Evolutionary conservation across 2,888 invertebrate species (phyloP), one percentile per base, ranked within the genome.

Genomic region (Oeneis ivallda): DNA sequence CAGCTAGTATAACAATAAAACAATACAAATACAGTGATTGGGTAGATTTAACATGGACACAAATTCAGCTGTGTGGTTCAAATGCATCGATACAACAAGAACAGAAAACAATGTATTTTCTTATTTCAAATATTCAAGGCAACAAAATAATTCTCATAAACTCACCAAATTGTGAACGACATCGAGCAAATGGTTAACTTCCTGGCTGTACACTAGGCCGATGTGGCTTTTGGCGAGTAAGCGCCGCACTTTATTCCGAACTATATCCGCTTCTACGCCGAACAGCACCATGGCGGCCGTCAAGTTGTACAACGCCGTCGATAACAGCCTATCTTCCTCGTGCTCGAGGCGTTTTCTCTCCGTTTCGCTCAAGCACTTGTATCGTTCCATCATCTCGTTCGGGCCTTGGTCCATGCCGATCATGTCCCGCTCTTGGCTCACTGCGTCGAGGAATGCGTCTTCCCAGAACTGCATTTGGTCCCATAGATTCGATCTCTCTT

Each of bases 381-480:
- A 99, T 74, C 98, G 94, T 79, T 99, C 99, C 98, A 99, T 98
- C 99, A 99, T 99, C 92, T 99, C 99, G 64, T 96, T 95, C 43
- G 99, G 98, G 19, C 99, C 98, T 84, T 99, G 99, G 92, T 99
- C 99, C 99, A 99, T 99, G 63, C 99, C 98, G 74, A 99, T 97
- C 95, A 99, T 98, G 81, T 99, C 99, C 26, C 99, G 93, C 83
- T 99, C 99, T 85, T 99, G 99, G 52, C 95, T 95, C 1, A 99
- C 99, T 0, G 99, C 98, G 89, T 99, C 99, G 64, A 99, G 92
- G 82, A 99, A 99, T 0, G 98, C 97, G 83, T 99, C 99, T 84
- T 99, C 99, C 99, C 99, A 99, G 88, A 99, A 99, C 81, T 98
- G 98, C 97, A 98, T 98, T 92, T 99, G 98, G 87, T 99, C 99